phyloP scores from a whole-genome alignment of 2,797 vertebrate genomes.

The Etheostoma perlongum region DNA sequence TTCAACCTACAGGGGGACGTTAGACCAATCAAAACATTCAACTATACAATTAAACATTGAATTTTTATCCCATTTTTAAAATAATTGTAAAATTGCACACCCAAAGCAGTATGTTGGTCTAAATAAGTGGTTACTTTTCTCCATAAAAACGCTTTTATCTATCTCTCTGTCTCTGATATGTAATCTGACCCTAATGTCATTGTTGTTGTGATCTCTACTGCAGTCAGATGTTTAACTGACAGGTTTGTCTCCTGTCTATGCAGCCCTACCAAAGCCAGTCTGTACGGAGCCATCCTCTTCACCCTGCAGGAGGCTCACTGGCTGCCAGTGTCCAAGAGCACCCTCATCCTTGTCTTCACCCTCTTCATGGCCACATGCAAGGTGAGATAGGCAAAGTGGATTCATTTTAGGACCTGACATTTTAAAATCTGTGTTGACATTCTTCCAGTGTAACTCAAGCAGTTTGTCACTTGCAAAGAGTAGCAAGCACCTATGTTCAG shows the following conservation, averaged over 20 bases:
- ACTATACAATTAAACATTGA: not conserved
- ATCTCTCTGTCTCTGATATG: not conserved
- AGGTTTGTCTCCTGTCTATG: slow-evolving; percentile 6
- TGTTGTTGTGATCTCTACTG: not conserved
- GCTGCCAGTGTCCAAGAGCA: slow-evolving; percentile 93
- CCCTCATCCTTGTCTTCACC: slow-evolving; percentile 94
- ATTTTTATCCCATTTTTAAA: not conserved
- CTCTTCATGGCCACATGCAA: slow-evolving; percentile 96
- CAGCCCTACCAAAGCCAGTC: slow-evolving; percentile 98
- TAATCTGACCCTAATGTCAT: not conserved
- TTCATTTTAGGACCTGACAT: not conserved
- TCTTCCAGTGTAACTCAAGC: not conserved
- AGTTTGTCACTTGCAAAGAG: not conserved
- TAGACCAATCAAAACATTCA: not conserved
- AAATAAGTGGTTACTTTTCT: not conserved
- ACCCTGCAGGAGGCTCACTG: slow-evolving; percentile 93
- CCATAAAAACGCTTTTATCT: not conserved
- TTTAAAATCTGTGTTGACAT: not conserved
- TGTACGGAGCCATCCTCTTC: slow-evolving; percentile 96
- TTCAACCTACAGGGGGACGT: not conserved
- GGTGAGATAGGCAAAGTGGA: slow-evolving; percentile 74
- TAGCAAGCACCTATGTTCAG: not conserved
- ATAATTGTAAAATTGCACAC: not conserved
- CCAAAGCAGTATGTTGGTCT: not conserved
- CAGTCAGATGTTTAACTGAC: not conserved